phyloP scores from a whole-genome alignment of 2,797 vertebrate species.

The Silurus aristotelis region DNA sequence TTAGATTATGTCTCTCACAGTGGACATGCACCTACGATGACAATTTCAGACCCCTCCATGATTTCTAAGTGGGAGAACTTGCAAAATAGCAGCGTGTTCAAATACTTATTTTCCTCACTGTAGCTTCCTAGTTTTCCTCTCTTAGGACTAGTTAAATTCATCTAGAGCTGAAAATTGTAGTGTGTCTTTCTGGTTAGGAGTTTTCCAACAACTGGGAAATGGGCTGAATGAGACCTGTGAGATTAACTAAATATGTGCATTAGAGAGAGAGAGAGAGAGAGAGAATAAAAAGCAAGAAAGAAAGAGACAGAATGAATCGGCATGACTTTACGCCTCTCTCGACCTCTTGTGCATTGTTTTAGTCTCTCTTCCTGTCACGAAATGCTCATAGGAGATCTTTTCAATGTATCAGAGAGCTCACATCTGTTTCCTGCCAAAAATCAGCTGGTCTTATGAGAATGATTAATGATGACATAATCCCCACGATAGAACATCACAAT shows the following conservation, averaged over 20 bases:
- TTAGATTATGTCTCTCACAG: too few relatives aligned
- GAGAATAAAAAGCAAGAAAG: constrained; percentile 9
- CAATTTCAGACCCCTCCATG: too few relatives aligned
- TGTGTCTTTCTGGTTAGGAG: constrained; percentile 46
- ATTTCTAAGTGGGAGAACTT: too few relatives aligned
- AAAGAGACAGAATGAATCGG: neutral
- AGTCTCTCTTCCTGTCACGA: constrained; percentile 12
- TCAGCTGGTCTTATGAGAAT: constrained; percentile 34
- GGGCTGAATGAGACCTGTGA: constrained; percentile 25
- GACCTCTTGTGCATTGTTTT: constrained; percentile 41
- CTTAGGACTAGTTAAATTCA: constrained; percentile 62
- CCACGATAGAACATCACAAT: constrained; percentile 45
- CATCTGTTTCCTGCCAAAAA: constrained; percentile 43
- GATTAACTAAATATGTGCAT: neutral
- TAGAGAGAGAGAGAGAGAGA: neutral
- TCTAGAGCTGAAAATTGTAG: constrained; percentile 65
- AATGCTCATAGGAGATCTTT: constrained; percentile 22
- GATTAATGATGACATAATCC: constrained; percentile 37
- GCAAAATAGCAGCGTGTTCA: too few relatives aligned
- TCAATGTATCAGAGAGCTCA: constrained; percentile 60
- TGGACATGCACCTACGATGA: too few relatives aligned
- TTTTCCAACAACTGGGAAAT: constrained; percentile 65
- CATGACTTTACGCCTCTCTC: constrained; percentile 19
- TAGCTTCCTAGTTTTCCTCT: constrained; percentile 28
- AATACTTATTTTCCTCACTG: too few relatives aligned